A percentile compares a stretch with the other conserved stretches of the same genome.
Evolutionary conservation across 2,113 vertebrate genomes (phyloP).

Genomic region (Ctenodactylus gundi): DNA sequence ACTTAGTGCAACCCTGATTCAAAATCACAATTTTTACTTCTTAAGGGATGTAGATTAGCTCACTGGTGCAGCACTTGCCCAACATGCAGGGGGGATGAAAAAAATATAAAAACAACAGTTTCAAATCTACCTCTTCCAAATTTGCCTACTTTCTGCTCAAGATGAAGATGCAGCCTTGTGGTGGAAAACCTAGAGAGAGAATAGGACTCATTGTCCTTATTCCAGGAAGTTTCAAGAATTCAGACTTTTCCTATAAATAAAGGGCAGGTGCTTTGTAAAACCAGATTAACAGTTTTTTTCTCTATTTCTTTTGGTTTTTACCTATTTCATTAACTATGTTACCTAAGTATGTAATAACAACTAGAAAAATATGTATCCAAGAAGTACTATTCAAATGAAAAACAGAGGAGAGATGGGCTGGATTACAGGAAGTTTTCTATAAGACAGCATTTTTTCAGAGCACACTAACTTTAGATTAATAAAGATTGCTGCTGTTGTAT

Average conservation of each 20-base stretch:
- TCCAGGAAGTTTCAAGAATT: slow-evolving; percentile 35
- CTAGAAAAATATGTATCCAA: slow-evolving; percentile 4
- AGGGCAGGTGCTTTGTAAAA: slow-evolving; percentile 38
- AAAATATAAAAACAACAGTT: background rate
- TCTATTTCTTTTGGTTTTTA: slow-evolving; percentile 40
- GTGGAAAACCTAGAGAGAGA: background rate
- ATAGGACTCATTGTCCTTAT: slow-evolving; percentile 12
- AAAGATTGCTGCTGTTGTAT: background rate
- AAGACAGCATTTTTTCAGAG: slow-evolving; percentile 27
- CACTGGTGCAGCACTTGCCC: background rate
- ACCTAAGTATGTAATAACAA: background rate
- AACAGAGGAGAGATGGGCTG: too few species aligned
- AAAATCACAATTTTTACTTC: slow-evolving; percentile 27
- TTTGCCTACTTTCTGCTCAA: background rate
- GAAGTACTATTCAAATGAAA: slow-evolving; percentile 24
- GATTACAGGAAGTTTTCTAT: slow-evolving; percentile 27
- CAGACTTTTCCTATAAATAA: slow-evolving; percentile 36
- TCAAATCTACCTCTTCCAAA: slow-evolving; percentile 14
- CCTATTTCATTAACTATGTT: slow-evolving; percentile 43
- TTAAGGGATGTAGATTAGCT: background rate
- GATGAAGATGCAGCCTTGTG: background rate
- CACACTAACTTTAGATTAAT: slow-evolving; percentile 12
- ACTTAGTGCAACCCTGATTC: background rate
- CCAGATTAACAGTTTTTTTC: background rate
- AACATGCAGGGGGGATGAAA: background rate